Conservation (phyloP, 2,113 vertebrate species). For the Ailurus styani region DNA sequence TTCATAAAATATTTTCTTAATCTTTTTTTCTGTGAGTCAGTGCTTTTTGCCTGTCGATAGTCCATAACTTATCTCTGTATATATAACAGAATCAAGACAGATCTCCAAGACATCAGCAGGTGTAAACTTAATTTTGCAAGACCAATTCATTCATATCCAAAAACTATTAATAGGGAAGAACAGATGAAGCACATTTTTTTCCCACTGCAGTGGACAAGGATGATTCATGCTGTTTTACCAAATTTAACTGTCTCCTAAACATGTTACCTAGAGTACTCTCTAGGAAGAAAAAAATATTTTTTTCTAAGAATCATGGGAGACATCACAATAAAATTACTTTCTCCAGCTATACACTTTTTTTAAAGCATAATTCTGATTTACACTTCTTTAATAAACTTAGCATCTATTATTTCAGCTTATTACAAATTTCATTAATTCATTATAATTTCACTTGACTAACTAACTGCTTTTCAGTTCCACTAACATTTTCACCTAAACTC, state of each 20-base stretch:
- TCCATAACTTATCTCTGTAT: constrained; percentile 64
- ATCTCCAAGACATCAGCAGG: constrained; percentile 51
- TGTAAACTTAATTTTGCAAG: constrained; percentile 65
- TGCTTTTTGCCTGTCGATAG: constrained; percentile 49
- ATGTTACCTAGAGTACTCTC: not conserved
- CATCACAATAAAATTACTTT: not conserved
- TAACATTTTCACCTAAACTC: constrained; percentile 40
- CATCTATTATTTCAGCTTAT: not conserved
- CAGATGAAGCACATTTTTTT: constrained; percentile 50
- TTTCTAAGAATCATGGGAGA: not conserved
- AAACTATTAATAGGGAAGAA: constrained; percentile 59
- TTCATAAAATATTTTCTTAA: constrained; percentile 12
- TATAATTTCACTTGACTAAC: not conserved
- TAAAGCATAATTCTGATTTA: not conserved
- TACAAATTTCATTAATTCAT: constrained; percentile 4
- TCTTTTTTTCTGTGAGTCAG: constrained; percentile 62
- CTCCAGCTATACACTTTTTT: not conserved
- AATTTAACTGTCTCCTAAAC: not conserved
- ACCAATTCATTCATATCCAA: constrained; percentile 65
- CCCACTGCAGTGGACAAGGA: not conserved
- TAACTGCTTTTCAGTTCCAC: not conserved
- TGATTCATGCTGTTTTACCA: constrained; percentile 20
- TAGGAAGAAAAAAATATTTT: not conserved
- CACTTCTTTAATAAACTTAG: not conserved
- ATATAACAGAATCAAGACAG: constrained; percentile 42